Percentiles rank a stretch among this genome's conserved stretches.
phyloP scores from a whole-genome alignment of 1,140 invertebrate genomes.

The Delia radicum region DNA sequence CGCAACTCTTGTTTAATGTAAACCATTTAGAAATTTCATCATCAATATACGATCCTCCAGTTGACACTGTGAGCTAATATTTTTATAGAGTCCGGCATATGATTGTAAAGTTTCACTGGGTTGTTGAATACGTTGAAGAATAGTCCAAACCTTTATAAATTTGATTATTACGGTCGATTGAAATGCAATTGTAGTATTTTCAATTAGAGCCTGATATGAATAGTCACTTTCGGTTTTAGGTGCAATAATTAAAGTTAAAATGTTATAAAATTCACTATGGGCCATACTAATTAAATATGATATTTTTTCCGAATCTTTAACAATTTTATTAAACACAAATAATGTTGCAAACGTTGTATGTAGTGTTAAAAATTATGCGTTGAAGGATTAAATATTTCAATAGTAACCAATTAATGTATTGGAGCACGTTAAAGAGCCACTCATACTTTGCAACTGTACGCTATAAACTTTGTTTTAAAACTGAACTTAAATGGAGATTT shows the following conservation, averaged over 20 bases:
- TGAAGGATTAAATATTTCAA: background rate
- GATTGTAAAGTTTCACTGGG: background rate
- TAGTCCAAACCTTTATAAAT: background rate
- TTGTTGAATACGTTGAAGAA: background rate
- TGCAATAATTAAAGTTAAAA: background rate
- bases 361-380: background rate
- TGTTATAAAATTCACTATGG: background rate
- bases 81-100: background rate
- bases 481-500: too few relatives aligned
- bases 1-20: background rate
- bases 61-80: background rate
- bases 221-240: background rate
- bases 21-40: background rate
- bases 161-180: background rate
- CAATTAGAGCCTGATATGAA: background rate
- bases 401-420: too few relatives aligned
- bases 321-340: background rate
- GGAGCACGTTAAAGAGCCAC: too few relatives aligned
- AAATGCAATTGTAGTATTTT: background rate
- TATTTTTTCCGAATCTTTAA: background rate
- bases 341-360: background rate
- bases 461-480: too few relatives aligned
- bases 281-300: background rate
- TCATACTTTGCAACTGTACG: too few relatives aligned
- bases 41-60: background rate